Evolutionary conservation across 2,113 vertebrate species (phyloP), one percentile per base, ranked within the genome.

Genomic region (Bagarius yarrelli): DNA sequence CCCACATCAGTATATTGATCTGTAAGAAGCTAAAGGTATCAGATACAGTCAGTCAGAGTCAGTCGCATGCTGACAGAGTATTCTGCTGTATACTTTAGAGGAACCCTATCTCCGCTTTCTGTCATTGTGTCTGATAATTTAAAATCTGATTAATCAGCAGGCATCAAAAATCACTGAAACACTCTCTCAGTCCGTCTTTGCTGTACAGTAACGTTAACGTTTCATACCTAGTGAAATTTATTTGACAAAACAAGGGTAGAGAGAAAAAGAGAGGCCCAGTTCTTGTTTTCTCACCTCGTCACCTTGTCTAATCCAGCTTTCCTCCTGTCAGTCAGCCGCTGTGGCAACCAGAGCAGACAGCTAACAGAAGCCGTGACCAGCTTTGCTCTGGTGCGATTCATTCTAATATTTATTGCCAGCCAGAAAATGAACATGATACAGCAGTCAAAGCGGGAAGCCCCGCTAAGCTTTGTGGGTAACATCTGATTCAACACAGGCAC

Each of bases 121-220:
- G 93, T 95, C 93, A 92, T n/a, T 91, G 91, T 93, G 87, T 94
- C 94, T 89, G 90, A 96, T 95, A 95, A 95, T 96, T 94, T 95
- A 95, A 88, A 95, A 94, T 94, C 92, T 89, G 93, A 95, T 95
- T 95, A 94, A 95, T 94, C 93, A 94, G 94, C 93, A 90, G 93
- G 90, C 90, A 89, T 92, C 87, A 88, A 89, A 90, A 91, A 92
- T 90, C 90, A 85, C 87, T 63, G 81, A 82, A 86, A 92, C 87
- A 86, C 91, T 84, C 89, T 79, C 32, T 63, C 34, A n/a, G 36
- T 76, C 23, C 27, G 23, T 76, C 60, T 70, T 77, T 91, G 90
- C 92, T 92, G 89, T 92, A 92, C 13, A 4, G 36, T 91, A 91
- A 90, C 88, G 91, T 89, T 93, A 47, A 47, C 92, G 87, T 93